phyloP scores from a whole-genome alignment of 1,140 invertebrate genomes.

The Penaeus vannamei region DNA sequence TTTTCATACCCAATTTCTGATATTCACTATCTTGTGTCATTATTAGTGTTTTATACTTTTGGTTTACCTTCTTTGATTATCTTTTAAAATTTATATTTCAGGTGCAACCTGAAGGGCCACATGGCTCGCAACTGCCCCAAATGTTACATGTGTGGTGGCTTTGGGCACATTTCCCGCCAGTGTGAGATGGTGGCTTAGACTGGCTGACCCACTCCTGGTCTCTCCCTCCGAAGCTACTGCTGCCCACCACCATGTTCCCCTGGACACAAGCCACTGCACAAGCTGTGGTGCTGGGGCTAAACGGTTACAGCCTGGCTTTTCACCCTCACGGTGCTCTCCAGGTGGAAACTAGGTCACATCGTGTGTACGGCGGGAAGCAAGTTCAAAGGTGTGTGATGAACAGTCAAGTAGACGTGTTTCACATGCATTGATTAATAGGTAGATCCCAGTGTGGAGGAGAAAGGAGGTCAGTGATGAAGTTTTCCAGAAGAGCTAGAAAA shows the following conservation, averaged over 20 bases:
- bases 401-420: too few species aligned
- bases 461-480: neutral
- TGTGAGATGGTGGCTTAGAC: constrained; percentile 70
- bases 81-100: constrained; percentile 76
- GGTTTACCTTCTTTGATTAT: too few species aligned
- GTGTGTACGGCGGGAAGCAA: constrained; percentile 46
- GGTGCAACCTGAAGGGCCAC: constrained; percentile 94
- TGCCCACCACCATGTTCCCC: constrained; percentile 47
- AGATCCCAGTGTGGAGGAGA: constrained; percentile 40
- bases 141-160: constrained; percentile 76
- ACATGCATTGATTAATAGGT: neutral
- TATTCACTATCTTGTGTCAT: too few species aligned
- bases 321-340: constrained; percentile 45
- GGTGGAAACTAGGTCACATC: constrained; percentile 46
- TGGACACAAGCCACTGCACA: constrained; percentile 48
- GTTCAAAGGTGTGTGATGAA: constrained; percentile 43
- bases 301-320: constrained; percentile 45
- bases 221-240: constrained; percentile 62
- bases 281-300: constrained; percentile 48
- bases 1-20: too few species aligned
- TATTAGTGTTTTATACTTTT: too few species aligned
- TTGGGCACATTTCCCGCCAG: constrained; percentile 76
- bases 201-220: constrained; percentile 60
- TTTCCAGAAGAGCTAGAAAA: constrained; percentile 14
- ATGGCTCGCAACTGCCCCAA: constrained; percentile 83